Evolutionary conservation across 2,113 vertebrate species (phyloP), one percentile per base, ranked within the genome.

Genomic region (Varanus komodoensis): DNA sequence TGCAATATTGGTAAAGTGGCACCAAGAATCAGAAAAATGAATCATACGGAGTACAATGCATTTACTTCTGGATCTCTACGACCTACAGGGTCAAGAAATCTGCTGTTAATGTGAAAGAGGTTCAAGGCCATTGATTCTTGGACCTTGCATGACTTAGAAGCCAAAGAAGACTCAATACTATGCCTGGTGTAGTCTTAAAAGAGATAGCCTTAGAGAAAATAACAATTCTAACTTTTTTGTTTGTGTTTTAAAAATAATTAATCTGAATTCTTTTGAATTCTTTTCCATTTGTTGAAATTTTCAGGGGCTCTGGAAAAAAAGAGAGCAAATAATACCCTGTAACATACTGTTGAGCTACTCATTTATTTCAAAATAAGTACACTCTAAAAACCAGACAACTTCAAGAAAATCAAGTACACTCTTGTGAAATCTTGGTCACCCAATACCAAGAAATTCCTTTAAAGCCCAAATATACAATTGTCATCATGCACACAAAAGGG

Each of bases 241-340:
- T 84, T 93, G 25, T 95, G 92, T 88, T 92, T 89, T 83, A 93
- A 89, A 95, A 96, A 96, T 94, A 91, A 93, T 85, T 94, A 96
- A 97, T 94, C 95, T 97, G 95, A 97, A 97, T 97, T 97, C 97
- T 97, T 98, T 98, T 95, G 96, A 96, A 97, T 96, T 97, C 97
- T 96, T 98, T 98, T 97, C 96, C 97, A 97, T 97, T 97, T 96
- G 96, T 94, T 97, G 97, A 94, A 96, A 85, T 97, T 97, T 97
- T 98, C 97, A 97, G 97, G 97, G 97, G 94, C 96, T 98, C 97
- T 98, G 97, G 96, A 98, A 98, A 96, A 95, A 97, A 97, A 98
- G 96, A 97, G 95, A 95, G 96, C 9, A 97, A 96, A 95, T 95
- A 96, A 96, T 89, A 97, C 96, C 97, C 96, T 95, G 96, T 97